Base-by-base conservation (phyloP, 2,888 invertebrate genomes). In the Himalopsyche kuldschensis region DNA sequence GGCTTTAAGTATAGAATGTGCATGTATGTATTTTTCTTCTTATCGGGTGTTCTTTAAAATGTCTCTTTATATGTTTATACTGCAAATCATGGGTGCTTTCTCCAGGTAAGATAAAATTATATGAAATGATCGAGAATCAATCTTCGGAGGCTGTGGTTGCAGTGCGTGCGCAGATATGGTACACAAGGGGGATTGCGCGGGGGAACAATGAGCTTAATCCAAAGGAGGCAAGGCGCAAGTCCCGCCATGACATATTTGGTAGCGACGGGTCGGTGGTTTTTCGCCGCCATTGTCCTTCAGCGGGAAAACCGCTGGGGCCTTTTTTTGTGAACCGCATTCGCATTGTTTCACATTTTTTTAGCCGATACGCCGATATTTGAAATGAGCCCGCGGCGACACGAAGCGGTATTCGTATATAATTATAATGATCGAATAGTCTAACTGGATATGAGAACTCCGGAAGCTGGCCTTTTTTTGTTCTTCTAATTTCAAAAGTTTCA, bases 211-310 rank as follows among this genome's bases (percentile, higher is more conserved):
- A 80, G 47, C 55, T 77, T 78, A 76, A 81, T 81, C 47, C 78
- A 78, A 63, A 81, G 82, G 82, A 47, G 75, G 78, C 63, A 81
- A 47, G 31, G 84, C 77, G 48, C 75, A 84, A 75, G 75, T 32
- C 79, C 80, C 81, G 80, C 46, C 41, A 30, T 76, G 84, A 84
- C 85, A 81, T 84, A 85, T 85, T 84, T 84, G 85, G 85, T 81
- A 85, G 84, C 79, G 80, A 82, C 85, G 35, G 77, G 82, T 83
- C 82, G 75, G 78, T 79, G 41, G 75, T 69, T 75, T 79, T 47
- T 75, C 79, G 78, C 32, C 48, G 69, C 41, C 79, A 75, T 79
- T 82, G 82, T 82, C 82, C 82, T 79, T 79, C 79, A 79, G 55
- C 80, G 75, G 69, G 55, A 80, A 80, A 81, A 47, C 80, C 81